These are phyloP conservation scores for Arbacia lixula DNA, from an alignment of 53 echinoderm and acorn worm species.

Conservation along the genomic window DNA sequence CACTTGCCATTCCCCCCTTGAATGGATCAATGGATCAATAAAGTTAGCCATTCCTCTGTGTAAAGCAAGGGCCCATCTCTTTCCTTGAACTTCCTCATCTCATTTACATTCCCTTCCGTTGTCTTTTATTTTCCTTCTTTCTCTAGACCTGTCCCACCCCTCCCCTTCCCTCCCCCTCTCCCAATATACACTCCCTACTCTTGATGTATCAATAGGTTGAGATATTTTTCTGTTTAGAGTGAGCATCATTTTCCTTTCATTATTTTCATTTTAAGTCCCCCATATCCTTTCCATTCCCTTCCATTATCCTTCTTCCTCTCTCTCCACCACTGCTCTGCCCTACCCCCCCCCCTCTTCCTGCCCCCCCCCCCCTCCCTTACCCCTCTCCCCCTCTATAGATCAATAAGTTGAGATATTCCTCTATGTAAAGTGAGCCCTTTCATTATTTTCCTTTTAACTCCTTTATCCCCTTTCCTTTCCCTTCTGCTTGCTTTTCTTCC, in stretches of 20 bases:
- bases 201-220: too few species aligned
- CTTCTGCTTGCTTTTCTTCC: too few species aligned
- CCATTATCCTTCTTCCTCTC: background rate
- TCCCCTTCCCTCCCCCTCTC: background rate
- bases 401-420: slow-evolving; percentile 10
- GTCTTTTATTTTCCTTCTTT: background rate
- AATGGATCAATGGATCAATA: too few species aligned
- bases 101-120: background rate
- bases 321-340: too few species aligned
- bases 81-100: background rate
- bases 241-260: too few species aligned
- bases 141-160: background rate
- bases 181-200: too few species aligned
- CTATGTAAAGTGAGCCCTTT: too few species aligned
- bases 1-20: background rate
- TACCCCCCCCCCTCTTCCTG: background rate
- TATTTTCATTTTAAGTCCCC: background rate
- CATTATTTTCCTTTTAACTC: too few species aligned
- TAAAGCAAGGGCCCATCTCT: background rate
- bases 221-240: too few species aligned
- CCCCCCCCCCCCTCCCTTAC: background rate
- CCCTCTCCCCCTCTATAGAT: background rate
- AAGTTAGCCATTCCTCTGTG: too few species aligned
- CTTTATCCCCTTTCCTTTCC: too few species aligned
- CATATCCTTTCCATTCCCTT: background rate